Base-by-base conservation (phyloP, 2,113 vertebrate genomes). In the Hemibagrus wyckioides region DNA sequence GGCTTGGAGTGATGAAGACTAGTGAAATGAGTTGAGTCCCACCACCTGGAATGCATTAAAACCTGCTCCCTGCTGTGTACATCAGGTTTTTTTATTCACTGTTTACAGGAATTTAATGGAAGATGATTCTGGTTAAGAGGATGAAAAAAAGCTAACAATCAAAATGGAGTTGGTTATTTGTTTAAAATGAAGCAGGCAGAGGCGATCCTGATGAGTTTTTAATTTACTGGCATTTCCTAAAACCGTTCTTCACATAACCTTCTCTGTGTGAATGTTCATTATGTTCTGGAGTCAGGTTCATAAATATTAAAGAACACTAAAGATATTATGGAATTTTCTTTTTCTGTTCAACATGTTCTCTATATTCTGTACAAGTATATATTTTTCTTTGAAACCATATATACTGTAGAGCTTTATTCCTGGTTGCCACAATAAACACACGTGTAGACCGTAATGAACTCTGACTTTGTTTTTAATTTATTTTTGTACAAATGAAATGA, bases 1-100 rank as follows among this genome's bases (percentile, higher is more conserved):
- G 79, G 93, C 94, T 50, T 94, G 90, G 92, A 95, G 93, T 36
- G 94, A 96, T 1, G 95, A 96, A 89, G 95, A 96, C 36, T 94
- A 95, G 92, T 95, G 86, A 94, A 33, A 17, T 44, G 10, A 36
- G 17, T 17, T 48, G 11, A n/a, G n/a, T 19, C 50, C 67, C 87
- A 85, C 88, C 88, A 54, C 86, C 65, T 80, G 87, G 92, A 91
- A 11, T 61, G 63, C 69, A 50, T 14, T 67, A 25, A 50, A 19
- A 28, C 36, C 28, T 33, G 73, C 69, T 77, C 59, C 52, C 71
- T 77, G 73, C 69, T 75, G 23, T 57, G 21, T 57, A 28, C 23
- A 79, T 33, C 41, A 6, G 41, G 15, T 79, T 76, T 19, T 67
- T 76, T 75, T 41, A 69, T 81, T 81, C 57, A 8, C 1, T 39